Percentiles rank a stretch among this genome's conserved stretches.
Evolutionary conservation across 1,140 invertebrate species (phyloP).

Genomic region (Meloidogyne floridensis): DNA sequence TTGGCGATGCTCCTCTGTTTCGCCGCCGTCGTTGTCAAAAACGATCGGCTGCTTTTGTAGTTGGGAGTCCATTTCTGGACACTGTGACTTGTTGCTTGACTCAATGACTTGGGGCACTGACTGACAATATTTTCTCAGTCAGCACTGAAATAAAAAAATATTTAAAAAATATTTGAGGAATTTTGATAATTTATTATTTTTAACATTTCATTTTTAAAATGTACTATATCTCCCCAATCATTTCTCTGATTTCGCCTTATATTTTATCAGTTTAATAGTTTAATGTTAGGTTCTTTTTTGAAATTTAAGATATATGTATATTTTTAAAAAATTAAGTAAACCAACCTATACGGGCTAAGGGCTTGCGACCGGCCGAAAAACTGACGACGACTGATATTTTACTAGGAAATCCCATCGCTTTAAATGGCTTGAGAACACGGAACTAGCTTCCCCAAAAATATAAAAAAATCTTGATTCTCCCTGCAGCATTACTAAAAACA

Average conservation of each 20-base stretch:
- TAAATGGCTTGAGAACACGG: not conserved
- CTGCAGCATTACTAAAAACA: no score
- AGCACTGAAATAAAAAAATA: not conserved
- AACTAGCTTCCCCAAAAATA: not conserved
- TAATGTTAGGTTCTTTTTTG: no score
- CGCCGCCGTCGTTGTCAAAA: constrained; percentile 36
- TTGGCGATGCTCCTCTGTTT: constrained; percentile 53
- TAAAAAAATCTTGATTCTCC: not conserved
- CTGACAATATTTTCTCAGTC: not conserved
- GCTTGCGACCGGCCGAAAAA: constrained; percentile 1
- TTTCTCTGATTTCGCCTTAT: no score
- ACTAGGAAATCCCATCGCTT: not conserved
- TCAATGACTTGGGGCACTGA: not conserved
- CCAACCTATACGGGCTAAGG: constrained; percentile 4
- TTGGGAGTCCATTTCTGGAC: constrained; percentile 12
- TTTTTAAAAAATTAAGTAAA: not conserved
- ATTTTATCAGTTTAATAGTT: no score
- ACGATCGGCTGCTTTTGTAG: constrained; percentile 44
- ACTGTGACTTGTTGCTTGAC: not conserved
- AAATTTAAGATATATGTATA: no score
- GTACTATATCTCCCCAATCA: no score
- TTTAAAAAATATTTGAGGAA: no score
- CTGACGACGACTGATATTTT: constrained; percentile 1
- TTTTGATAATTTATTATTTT: no score
- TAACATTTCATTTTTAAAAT: no score